Evolutionary conservation across 2,797 vertebrate genomes (phyloP).

Genomic region (Ceyx erithaca): DNA sequence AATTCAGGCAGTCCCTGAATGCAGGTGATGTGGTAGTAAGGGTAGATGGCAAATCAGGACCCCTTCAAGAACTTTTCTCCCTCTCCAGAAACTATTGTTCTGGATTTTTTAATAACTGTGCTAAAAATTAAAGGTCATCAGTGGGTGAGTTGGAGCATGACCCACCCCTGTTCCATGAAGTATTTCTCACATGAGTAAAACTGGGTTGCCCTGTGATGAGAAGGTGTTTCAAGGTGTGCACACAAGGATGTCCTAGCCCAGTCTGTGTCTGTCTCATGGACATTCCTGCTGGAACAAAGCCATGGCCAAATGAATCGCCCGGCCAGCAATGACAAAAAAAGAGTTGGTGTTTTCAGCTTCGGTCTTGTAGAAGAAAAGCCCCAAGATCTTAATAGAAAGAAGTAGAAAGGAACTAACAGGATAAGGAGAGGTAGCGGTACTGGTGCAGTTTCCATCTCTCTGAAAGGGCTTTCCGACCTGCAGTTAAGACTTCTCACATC

Average conservation of each 20-base stretch:
- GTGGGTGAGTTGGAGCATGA: neutral
- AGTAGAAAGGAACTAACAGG: neutral
- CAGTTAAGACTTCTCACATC: neutral
- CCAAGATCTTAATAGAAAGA: neutral
- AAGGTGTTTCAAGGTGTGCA: neutral
- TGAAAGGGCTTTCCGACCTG: neutral
- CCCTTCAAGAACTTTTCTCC: neutral
- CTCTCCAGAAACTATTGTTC: neutral
- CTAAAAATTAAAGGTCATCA: neutral
- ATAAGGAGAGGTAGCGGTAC: neutral
- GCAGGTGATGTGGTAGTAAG: neutral
- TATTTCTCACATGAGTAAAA: neutral
- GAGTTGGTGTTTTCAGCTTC: neutral
- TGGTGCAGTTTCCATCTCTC: neutral
- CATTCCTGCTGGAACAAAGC: neutral
- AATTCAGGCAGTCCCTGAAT: neutral
- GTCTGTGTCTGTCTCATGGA: neutral
- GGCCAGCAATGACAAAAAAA: neutral
- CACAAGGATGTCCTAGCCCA: neutral
- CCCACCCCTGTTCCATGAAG: neutral
- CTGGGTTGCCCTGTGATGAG: neutral
- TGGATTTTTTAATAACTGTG: neutral
- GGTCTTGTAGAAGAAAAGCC: neutral
- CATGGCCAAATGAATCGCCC: neutral
- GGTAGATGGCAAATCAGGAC: neutral